Base-by-base conservation (phyloP, 2,888 invertebrate species). In the Hemaris fuciformis region DNA sequence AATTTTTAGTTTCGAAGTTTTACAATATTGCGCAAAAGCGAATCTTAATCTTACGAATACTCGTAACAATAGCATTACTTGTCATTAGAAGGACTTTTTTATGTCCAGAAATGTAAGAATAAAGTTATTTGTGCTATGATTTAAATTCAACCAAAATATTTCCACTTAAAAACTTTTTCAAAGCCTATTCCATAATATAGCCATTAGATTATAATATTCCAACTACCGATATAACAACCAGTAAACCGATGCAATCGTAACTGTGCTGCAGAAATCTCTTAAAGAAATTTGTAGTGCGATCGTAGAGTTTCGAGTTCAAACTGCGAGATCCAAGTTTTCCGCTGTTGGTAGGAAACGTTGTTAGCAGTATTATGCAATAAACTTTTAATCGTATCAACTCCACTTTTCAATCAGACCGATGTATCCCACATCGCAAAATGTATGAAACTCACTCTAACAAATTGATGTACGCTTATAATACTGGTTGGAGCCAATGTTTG, bases 331-430 rank as follows among this genome's bases (percentile, higher is more conserved):
- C 65, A 79, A 85, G 76, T 83, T 79, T 63, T 62, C 71, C 70
- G 73, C 70, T 68, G 64, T 70, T 69, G 69, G 69, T 61, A 67
- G 66, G 73, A 71, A 77, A 79, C 75, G 73, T 77, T 77, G 80
- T 80, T 76, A 76, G 78, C 80, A 73, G 68, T 77, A 75, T 75
- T 80, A 79, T 81, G 80, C 80, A 79, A 78, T 81, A 84, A 86
- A 86, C 82, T 86, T 87, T 86, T 85, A 86, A 86, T 86, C 81
- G 84, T 73, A 77, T 83, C 79, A 74, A 80, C 75, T 77, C 73
- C 68, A 79, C 74, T 79, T 79, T 79, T 76, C 81, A 77, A 83
- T 80, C 77, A 78, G 38, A 38, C 13, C 38, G 38, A 15, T 53
- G 48, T 53, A 23, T 53, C 15, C 27, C 18, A n/a, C 38, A 38